Evolutionary conservation across 2,797 vertebrate species (phyloP), one percentile per base, ranked within the genome.

Genomic region (Diplodus puntazzo): DNA sequence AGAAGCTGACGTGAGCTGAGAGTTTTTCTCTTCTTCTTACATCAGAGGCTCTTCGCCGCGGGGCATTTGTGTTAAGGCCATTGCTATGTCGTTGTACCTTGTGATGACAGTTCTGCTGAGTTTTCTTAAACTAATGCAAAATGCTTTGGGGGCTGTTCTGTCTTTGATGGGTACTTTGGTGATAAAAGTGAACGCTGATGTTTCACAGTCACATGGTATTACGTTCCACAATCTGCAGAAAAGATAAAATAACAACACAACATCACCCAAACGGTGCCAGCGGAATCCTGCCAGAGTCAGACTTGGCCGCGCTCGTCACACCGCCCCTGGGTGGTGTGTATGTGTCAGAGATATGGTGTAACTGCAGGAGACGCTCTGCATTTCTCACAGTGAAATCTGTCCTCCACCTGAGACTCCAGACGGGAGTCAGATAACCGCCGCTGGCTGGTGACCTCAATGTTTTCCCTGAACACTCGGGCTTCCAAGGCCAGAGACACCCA

Each of bases 341-440:
- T 81, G 87, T 85, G 82, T 92, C 86, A 92, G 77, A 91, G 86
- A 87, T 88, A 84, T 58, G 82, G 81, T 88, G 90, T 87, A 88
- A 90, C 89, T 85, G 84, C 91, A 92, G 91, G 91, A 93, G 93
- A 92, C 68, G 20, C 81, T 85, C 79, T 69, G 79, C 69, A 71
- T 88, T 89, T 89, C 88, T 93, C 87, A 64, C 84, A 92, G 92
- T 92, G 92, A 94, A 93, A 93, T 90, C 91, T 92, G 90, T 90
- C 91, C 86, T 87, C 84, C 73, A 92, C 89, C 86, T 85, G 92
- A 94, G 89, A 90, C 82, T 79, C 89, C 88, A 91, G 93, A 89
- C 86, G 18, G 90, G 94, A 93, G 92, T 95, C 94, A 82, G 91
- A 82, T 95, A 92, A 94, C 95, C 75, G 82, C 70, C 84, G 62